Conservation (phyloP, 2,113 vertebrate genomes). For the Myrmecobius fasciatus region DNA sequence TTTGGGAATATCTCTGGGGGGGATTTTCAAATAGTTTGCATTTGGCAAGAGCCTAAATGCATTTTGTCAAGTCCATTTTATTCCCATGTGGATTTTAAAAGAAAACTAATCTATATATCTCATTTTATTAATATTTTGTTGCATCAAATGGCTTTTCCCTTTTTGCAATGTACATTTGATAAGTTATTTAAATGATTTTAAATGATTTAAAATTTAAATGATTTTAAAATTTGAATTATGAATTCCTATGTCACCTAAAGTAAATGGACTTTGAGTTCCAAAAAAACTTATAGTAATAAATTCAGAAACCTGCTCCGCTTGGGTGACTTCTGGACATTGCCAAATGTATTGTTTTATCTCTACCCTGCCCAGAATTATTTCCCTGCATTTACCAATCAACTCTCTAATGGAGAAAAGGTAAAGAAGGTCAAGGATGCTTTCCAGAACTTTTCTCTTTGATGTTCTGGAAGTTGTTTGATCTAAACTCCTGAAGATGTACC, state of each 20-base stretch:
- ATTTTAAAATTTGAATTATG: constrained; percentile 68
- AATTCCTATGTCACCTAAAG: constrained; percentile 73
- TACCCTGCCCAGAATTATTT: constrained; percentile 48
- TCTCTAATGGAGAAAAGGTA: constrained; percentile 55
- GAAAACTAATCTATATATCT: constrained; percentile 77
- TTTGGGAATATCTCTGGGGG: constrained; percentile 63
- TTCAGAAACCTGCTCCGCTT: constrained; percentile 73
- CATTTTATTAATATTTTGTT: constrained; percentile 78
- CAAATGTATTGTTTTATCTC: constrained; percentile 67
- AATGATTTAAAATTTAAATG: too few relatives aligned
- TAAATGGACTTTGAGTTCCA: constrained; percentile 70
- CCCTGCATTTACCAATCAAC: constrained; percentile 57
- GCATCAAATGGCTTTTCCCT: constrained; percentile 68
- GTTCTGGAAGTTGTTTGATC: background rate
- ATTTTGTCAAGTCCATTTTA: constrained; percentile 73
- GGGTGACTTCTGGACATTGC: constrained; percentile 68
- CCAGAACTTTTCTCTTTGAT: background rate
- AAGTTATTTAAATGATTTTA: constrained; percentile 75
- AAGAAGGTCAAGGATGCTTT: background rate
- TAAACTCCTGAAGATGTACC: background rate
- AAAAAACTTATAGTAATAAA: constrained; percentile 76
- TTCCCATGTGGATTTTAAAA: constrained; percentile 72
- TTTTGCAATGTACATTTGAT: constrained; percentile 76
- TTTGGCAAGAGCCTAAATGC: constrained; percentile 68
- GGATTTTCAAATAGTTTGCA: constrained; percentile 77